A percentile compares a stretch with the other conserved stretches of the same genome.
These are phyloP conservation scores for Clanis bilineata DNA, from an alignment of 2,888 invertebrate genomes.

Conservation along the genomic window DNA sequence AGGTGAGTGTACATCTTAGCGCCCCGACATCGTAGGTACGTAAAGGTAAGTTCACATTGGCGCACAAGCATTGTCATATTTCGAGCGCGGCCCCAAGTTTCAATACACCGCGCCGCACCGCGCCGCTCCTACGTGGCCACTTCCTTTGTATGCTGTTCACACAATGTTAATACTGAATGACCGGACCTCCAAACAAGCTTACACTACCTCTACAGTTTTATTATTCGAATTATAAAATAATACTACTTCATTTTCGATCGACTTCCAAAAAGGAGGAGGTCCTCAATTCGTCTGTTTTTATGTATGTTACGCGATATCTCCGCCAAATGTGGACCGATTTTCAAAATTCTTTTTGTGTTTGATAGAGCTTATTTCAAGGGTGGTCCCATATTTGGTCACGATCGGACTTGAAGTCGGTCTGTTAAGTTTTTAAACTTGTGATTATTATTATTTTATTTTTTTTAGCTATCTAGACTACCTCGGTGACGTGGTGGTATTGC, in stretches of 20 bases:
- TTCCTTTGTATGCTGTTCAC: conserved; percentile 65
- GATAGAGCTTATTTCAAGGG: too few relatives aligned
- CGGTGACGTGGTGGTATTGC: too few relatives aligned
- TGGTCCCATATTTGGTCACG: too few relatives aligned
- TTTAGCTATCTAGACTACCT: too few relatives aligned
- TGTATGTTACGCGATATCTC: too few relatives aligned
- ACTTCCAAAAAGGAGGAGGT: too few relatives aligned
- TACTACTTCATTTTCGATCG: background rate
- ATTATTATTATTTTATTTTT: too few relatives aligned
- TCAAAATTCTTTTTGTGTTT: too few relatives aligned
- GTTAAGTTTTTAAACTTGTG: too few relatives aligned
- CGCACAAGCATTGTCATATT: conserved; percentile 74
- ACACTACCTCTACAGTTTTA: conserved; percentile 59
- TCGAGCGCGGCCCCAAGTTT: conserved; percentile 59
- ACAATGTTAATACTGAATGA: conserved; percentile 68
- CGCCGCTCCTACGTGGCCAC: conserved; percentile 59
- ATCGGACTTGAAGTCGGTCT: too few relatives aligned
- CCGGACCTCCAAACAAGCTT: conserved; percentile 62
- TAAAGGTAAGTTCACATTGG: conserved; percentile 71
- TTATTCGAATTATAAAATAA: conserved; percentile 28
- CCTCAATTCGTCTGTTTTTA: too few relatives aligned
- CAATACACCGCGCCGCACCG: conserved; percentile 60
- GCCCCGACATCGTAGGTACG: conserved; percentile 41
- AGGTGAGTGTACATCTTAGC: conserved; percentile 46
- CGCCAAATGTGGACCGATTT: too few relatives aligned